Conservation (phyloP, 2,797 vertebrate genomes). For the Lacerta agilis region DNA sequence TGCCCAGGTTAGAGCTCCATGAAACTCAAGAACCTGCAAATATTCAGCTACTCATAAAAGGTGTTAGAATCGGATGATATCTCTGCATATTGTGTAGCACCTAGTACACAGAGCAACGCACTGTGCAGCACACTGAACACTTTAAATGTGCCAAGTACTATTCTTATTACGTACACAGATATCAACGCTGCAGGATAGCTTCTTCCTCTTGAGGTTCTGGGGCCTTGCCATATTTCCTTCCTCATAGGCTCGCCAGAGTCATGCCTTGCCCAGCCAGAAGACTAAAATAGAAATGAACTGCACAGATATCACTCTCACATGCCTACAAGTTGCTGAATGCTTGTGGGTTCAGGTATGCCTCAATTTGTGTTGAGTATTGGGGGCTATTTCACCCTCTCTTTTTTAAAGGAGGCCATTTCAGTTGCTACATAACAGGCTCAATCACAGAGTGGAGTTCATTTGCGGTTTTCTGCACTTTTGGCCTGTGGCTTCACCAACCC, state of each 20-base stretch:
- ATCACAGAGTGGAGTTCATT: neutral
- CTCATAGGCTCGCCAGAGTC: neutral
- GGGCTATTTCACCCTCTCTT: too few relatives aligned
- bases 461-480: neutral
- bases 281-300: neutral
- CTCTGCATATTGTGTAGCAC: too few relatives aligned
- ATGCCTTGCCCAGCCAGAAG: accelerated
- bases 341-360: neutral
- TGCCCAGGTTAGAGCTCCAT: neutral
- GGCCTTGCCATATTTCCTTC: neutral
- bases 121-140: neutral
- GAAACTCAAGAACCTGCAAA: neutral
- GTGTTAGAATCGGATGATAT: neutral
- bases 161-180: neutral
- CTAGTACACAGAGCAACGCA: neutral
- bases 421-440: neutral
- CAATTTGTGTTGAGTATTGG: neutral
- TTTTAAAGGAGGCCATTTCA: neutral
- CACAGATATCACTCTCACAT: neutral
- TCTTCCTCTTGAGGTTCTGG: accelerated
- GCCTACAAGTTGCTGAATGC: conserved; percentile 6
- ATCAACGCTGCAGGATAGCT: neutral
- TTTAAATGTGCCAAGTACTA: neutral
- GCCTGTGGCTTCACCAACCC: too few relatives aligned
- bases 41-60: neutral